Base-by-base conservation (phyloP, 1,140 invertebrate species). In the Dinoponera quadriceps region DNA sequence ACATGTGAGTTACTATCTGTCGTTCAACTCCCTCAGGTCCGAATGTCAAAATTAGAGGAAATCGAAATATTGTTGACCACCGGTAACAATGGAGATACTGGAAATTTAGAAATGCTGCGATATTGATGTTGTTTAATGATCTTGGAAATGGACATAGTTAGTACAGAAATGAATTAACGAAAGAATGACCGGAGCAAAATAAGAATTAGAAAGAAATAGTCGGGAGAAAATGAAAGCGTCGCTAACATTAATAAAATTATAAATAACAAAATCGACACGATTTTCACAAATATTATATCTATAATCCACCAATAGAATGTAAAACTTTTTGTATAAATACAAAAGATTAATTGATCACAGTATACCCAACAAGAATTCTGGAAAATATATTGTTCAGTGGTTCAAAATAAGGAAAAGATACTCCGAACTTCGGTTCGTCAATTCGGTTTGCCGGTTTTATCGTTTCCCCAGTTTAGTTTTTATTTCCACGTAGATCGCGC, bases 41-140 rank as follows among this genome's bases (percentile, higher is more conserved):
- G n/a, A 71, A 80, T 71, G 51, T 71, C 75, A 80, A 80, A 65
- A 80, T 80, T 80, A 57, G 65, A 25, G 38, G 20, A 71, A 80
- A 80, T 71, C 65, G 75, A 80, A 71, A 80, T 71, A 80, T 80
- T 59, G 51, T 80, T 80, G 75, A 78, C 51, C 51, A 69, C 54
- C 66, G 7, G 51, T 33, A 51, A 59, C 44, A 63, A 3, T 75
- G 38, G 59, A 75, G 65, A 80, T 80, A 80, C 66, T 33, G 33
- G 69, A 80, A 59, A 80, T 80, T 71, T 71, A 55, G 3, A 57
- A 69, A 59, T 33, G 33, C 48, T 65, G 48, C 16, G 9, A 78
- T 78, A 51, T 48, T 48, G 63, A 71, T 65, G 48, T 69, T 69
- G 65, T 25, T 69, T 80, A 80, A 80, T 78, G 29, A 68, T 69